Evolutionary conservation across 2,797 vertebrate genomes (phyloP).

Genomic region (Adelosebastes latens): DNA sequence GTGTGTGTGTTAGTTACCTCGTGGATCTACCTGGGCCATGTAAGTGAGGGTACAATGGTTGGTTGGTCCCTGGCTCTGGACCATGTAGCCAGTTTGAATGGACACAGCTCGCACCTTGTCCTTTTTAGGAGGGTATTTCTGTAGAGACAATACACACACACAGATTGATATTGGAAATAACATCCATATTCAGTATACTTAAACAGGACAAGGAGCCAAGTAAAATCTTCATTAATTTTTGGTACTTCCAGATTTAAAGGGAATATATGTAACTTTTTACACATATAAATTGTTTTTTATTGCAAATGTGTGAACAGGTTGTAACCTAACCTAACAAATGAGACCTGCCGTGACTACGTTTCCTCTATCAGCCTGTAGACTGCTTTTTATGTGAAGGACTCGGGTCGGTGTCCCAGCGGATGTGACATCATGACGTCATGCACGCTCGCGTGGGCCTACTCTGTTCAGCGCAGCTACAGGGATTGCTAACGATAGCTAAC

Average conservation of each 20-base stretch:
- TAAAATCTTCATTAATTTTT: neutral
- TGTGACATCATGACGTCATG: no score
- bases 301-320: no score
- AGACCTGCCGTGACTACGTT: no score
- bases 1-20: constrained; percentile 83
- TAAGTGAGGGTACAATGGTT: constrained; percentile 90
- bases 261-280: no score
- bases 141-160: constrained; percentile 16
- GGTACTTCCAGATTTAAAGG: neutral
- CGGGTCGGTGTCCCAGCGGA: no score
- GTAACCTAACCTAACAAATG: no score
- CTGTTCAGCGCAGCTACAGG: no score
- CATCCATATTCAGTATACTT: neutral
- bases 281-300: no score
- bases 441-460: no score
- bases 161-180: neutral
- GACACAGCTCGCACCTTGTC: constrained; percentile 94
- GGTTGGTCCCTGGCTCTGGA: constrained; percentile 86
- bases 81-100: constrained; percentile 94
- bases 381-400: no score
- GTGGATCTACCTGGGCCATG: constrained; percentile 95
- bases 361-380: no score
- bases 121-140: constrained; percentile 96
- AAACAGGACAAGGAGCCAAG: neutral
- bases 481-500: no score